Evolutionary conservation across 2,797 vertebrate genomes (phyloP).

Genomic region (Crotalus adamanteus): DNA sequence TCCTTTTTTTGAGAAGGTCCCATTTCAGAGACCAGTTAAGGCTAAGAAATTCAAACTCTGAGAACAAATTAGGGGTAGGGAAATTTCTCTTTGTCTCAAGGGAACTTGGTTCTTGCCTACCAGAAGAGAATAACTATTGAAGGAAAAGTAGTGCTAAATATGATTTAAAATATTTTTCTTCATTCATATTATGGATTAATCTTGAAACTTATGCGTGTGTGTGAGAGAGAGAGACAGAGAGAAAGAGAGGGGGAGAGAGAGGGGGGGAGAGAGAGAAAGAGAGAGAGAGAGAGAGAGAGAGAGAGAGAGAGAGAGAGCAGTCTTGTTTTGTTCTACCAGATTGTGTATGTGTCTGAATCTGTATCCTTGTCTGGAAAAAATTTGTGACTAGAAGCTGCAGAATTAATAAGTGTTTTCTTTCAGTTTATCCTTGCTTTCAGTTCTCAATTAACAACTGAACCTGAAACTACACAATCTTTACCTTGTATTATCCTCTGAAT

Average conservation of each 20-base stretch:
- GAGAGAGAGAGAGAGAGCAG: too few species aligned
- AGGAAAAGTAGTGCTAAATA: neutral
- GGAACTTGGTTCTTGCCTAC: neutral
- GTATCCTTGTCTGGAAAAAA: neutral
- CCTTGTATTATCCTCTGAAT: neutral
- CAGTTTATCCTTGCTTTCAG: neutral
- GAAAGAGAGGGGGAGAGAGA: too few species aligned
- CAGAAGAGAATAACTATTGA: neutral
- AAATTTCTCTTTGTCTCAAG: neutral
- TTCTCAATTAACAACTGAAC: neutral
- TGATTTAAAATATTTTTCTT: neutral
- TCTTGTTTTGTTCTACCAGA: neutral
- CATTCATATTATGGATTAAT: neutral
- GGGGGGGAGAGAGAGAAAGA: too few species aligned
- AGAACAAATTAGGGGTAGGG: neutral
- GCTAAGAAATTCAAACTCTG: neutral
- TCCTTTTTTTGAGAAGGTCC: neutral
- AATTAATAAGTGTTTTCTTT: neutral
- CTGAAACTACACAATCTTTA: neutral
- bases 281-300: too few species aligned
- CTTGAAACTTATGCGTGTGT: neutral
- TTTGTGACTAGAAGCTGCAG: neutral
- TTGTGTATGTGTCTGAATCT: neutral
- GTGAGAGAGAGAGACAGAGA: too few species aligned
- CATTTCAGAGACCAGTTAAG: neutral